Percentiles rank a stretch among this genome's conserved stretches.
Evolutionary conservation across 2,797 vertebrate species (phyloP).

Genomic region (Chaetophractus vellerosus): DNA sequence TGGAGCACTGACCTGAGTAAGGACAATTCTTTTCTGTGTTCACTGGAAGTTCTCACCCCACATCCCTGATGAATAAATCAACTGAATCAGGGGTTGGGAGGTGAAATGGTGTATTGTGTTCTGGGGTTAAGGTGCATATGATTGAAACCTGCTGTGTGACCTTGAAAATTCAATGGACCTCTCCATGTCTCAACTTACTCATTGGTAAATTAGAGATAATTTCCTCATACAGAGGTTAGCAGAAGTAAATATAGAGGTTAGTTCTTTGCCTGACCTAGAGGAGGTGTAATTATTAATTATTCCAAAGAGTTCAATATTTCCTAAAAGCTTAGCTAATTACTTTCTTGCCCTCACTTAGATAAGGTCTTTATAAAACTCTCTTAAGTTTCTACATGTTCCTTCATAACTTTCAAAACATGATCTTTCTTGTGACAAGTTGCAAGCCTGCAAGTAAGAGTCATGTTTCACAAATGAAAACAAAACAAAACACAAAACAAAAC

Average conservation of each 20-base stretch:
- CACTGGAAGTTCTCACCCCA: neutral
- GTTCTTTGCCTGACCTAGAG: neutral
- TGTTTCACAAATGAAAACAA: neutral
- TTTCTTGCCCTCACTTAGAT: conserved; percentile 37
- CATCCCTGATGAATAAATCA: neutral
- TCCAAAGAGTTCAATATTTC: conserved; percentile 60
- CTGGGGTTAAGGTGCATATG: neutral
- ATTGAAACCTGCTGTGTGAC: neutral
- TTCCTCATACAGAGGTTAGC: neutral
- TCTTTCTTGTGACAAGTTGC: conserved; percentile 7
- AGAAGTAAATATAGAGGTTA: conserved; percentile 16
- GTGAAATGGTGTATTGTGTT: neutral
- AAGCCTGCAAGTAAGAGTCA: neutral
- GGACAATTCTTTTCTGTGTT: neutral
- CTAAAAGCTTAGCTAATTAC: conserved; percentile 57
- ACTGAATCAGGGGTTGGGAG: neutral
- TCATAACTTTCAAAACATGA: neutral
- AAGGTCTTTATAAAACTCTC: conserved; percentile 23
- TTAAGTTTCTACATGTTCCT: neutral
- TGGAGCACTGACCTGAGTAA: neutral
- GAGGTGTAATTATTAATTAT: conserved; percentile 39
- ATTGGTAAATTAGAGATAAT: conserved; percentile 70
- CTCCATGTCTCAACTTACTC: neutral
- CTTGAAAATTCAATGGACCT: conserved; percentile 39
- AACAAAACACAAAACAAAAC: neutral